Evolutionary conservation across 1,140 invertebrate genomes (phyloP).

Genomic region (Mya arenaria): DNA sequence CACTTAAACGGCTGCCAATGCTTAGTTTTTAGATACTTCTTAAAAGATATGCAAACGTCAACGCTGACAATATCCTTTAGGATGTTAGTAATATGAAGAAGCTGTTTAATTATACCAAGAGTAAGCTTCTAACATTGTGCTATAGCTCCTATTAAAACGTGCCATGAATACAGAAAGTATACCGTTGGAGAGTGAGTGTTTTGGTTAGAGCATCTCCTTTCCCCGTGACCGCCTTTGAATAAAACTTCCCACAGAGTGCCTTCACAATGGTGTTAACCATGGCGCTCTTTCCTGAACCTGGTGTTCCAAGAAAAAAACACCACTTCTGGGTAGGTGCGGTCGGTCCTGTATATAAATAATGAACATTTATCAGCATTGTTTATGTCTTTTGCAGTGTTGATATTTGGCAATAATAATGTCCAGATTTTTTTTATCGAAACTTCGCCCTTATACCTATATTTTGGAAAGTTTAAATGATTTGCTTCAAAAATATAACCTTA

Average conservation of each 20-base stretch:
- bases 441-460: too few relatives aligned
- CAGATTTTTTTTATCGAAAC: too few relatives aligned
- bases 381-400: too few relatives aligned
- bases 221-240: conserved; percentile 13
- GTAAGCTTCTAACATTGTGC: neutral
- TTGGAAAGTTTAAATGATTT: too few relatives aligned
- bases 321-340: neutral
- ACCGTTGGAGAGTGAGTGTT: conserved; percentile 18
- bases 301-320: conserved; percentile 20
- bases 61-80: too few relatives aligned
- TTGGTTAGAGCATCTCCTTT: conserved; percentile 5
- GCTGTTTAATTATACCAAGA: neutral
- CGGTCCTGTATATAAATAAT: neutral
- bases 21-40: neutral
- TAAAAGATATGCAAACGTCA: neutral
- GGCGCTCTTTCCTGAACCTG: conserved; percentile 35
- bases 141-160: neutral
- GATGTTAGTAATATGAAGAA: too few relatives aligned
- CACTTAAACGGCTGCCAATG: neutral
- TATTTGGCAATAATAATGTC: too few relatives aligned
- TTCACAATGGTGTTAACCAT: conserved; percentile 36
- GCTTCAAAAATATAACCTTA: too few relatives aligned
- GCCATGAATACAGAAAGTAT: neutral
- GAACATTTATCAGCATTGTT: too few relatives aligned
- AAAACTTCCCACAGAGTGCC: conserved; percentile 14